phyloP scores from a whole-genome alignment of 2,888 invertebrate species.

The Brassicogethes aeneus region DNA sequence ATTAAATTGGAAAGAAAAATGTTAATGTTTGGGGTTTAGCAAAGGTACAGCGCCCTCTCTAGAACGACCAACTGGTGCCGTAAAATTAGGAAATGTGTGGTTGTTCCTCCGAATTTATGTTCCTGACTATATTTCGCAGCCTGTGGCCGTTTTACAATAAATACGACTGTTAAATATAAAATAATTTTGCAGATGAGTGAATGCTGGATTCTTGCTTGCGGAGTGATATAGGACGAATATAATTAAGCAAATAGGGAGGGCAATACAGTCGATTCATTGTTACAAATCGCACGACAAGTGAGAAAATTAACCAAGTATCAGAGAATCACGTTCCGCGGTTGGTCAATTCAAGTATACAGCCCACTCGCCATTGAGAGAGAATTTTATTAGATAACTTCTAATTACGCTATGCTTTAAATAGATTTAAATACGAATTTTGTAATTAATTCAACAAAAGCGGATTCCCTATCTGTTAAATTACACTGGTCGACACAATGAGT shows the following conservation, averaged over 20 bases:
- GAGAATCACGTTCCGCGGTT: slow-evolving; percentile 15
- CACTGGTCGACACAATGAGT: no score
- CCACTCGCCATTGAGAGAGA: neutral
- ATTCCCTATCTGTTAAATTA: neutral
- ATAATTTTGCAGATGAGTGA: no score
- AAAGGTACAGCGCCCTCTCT: neutral
- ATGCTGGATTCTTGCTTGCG: no score
- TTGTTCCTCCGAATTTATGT: neutral
- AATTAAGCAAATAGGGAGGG: neutral
- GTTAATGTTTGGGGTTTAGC: neutral
- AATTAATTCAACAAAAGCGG: neutral
- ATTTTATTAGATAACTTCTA: neutral
- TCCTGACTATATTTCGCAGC: neutral
- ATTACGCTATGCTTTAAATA: neutral
- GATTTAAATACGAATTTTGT: neutral
- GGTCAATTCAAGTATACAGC: slow-evolving; percentile 12
- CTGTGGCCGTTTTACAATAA: neutral
- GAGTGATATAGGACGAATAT: no score
- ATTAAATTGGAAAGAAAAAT: neutral
- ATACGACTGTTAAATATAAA: neutral
- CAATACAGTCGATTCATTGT: slow-evolving; percentile 13
- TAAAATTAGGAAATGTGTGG: slow-evolving; percentile 1
- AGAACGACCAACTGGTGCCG: neutral
- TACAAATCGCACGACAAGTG: slow-evolving; percentile 14
- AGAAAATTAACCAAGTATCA: slow-evolving; percentile 17